A percentile compares a stretch with the other conserved stretches of the same genome.
Evolutionary conservation across 2,113 vertebrate species (phyloP).

Genomic region (Circaetus cinerascens): DNA sequence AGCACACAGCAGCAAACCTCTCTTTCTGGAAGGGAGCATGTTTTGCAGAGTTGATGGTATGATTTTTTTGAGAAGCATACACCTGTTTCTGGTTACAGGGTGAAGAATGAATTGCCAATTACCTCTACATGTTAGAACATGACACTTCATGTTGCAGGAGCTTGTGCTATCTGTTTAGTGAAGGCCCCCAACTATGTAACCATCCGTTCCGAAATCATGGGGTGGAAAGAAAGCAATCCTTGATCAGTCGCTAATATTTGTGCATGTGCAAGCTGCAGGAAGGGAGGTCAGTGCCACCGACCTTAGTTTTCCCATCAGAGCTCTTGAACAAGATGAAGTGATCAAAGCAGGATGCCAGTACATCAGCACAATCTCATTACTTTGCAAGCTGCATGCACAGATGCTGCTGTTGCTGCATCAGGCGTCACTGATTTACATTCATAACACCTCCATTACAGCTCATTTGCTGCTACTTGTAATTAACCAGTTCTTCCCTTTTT

Average conservation of each 20-base stretch:
- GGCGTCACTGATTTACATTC: slow-evolving; percentile 52
- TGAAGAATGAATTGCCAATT: slow-evolving; percentile 51
- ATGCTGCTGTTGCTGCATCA: slow-evolving; percentile 57
- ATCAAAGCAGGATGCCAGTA: slow-evolving; percentile 71
- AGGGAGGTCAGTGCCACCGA: slow-evolving; percentile 59
- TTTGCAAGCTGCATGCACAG: slow-evolving; percentile 58
- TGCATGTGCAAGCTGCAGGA: background rate
- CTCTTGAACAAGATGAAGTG: slow-evolving; percentile 74
- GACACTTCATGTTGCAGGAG: background rate
- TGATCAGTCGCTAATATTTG: background rate
- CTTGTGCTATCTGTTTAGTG: background rate
- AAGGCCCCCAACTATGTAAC: slow-evolving; percentile 12
- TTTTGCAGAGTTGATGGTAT: background rate
- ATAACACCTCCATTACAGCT: slow-evolving; percentile 48
- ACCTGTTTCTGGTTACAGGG: slow-evolving; percentile 34
- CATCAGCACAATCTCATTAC: slow-evolving; percentile 73
- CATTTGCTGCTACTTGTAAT: slow-evolving; percentile 50
- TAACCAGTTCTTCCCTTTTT: slow-evolving; percentile 14
- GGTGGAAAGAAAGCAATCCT: background rate
- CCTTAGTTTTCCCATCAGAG: slow-evolving; percentile 72
- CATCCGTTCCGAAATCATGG: background rate
- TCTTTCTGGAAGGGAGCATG: background rate
- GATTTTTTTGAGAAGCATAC: background rate
- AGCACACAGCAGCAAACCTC: background rate
- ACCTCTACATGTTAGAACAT: slow-evolving; percentile 8